A percentile compares a stretch with the other conserved stretches of the same genome.
Conservation (phyloP, 1,140 invertebrate genomes). For the Venustaconcha ellipsiformis region DNA sequence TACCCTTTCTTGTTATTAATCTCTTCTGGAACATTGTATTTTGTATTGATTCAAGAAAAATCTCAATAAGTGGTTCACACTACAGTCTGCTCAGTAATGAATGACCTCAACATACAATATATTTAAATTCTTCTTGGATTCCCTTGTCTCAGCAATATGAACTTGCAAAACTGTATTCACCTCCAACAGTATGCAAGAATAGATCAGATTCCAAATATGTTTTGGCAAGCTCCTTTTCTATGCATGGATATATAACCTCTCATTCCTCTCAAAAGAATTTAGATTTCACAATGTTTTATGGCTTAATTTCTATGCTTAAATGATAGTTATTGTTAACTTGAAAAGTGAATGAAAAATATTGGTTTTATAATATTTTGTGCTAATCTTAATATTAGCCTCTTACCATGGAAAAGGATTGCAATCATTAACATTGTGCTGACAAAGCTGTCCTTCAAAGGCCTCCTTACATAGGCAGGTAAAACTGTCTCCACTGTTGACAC, state of each 20-base stretch:
- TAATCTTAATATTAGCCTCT: neutral
- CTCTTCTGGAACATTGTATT: no score
- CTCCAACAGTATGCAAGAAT: no score
- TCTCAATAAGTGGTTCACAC: no score
- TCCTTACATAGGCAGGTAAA: slow-evolving; percentile 80
- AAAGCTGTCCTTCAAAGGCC: slow-evolving; percentile 96
- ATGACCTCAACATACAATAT: no score
- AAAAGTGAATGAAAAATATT: neutral
- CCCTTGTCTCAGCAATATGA: no score
- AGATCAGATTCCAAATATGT: no score
- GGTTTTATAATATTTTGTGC: neutral
- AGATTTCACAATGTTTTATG: neutral
- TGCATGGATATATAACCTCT: neutral
- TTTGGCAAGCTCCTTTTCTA: no score
- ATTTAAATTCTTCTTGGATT: no score
- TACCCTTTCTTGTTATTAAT: no score
- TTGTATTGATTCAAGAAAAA: no score
- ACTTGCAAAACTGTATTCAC: no score
- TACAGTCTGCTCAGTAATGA: no score
- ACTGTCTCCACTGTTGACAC: slow-evolving; percentile 75
- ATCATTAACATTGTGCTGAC: slow-evolving; percentile 94
- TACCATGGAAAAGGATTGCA: slow-evolving; percentile 86
- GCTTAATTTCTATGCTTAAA: neutral
- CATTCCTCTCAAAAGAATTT: neutral
- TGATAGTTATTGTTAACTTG: neutral